These are phyloP conservation scores for Druceiella hillmani DNA, from an alignment of 2,888 invertebrate species.

Conservation along the genomic window DNA sequence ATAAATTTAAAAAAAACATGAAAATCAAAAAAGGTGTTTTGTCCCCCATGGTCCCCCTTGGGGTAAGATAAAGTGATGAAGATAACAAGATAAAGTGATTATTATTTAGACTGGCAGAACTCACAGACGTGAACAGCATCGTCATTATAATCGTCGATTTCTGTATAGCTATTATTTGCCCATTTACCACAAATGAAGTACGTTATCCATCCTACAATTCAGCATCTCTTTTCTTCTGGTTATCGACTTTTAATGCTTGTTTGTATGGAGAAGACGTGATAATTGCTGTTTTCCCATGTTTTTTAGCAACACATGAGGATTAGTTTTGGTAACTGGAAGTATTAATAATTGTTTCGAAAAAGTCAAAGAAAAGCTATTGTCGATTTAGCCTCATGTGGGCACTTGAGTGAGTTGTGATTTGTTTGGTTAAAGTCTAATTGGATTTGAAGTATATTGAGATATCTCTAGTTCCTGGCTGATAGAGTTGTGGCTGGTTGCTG, in stretches of 20 bases:
- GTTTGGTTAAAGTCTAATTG: no score
- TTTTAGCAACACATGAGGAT: conserved; percentile 13
- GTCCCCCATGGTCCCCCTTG: no score
- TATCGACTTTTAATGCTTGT: conserved; percentile 10
- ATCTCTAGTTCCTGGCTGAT: conserved; percentile 14
- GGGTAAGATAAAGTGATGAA: no score
- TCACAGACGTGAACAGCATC: no score
- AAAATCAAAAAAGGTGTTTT: no score
- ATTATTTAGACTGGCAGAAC: no score
- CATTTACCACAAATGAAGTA: conserved; percentile 18
- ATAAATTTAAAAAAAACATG: no score
- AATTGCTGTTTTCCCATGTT: no score
- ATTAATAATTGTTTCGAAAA: conserved; percentile 13
- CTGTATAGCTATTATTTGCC: conserved; percentile 15
- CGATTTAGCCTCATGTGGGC: conserved; percentile 17
- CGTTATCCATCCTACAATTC: conserved; percentile 19
- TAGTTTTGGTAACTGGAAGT: conserved; percentile 14
- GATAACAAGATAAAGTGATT: no score
- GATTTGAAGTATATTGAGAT: no score
- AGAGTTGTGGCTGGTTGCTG: conserved; percentile 16
- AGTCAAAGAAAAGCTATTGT: conserved; percentile 21
- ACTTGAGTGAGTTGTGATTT: no score
- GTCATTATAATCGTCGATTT: no score
- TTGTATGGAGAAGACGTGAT: conserved; percentile 12
- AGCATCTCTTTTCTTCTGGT: conserved; percentile 17